Percentiles rank a stretch among this genome's conserved stretches.
These are phyloP conservation scores for Saturnia pavonia DNA, from an alignment of 2,888 invertebrate genomes.

Conservation along the genomic window DNA sequence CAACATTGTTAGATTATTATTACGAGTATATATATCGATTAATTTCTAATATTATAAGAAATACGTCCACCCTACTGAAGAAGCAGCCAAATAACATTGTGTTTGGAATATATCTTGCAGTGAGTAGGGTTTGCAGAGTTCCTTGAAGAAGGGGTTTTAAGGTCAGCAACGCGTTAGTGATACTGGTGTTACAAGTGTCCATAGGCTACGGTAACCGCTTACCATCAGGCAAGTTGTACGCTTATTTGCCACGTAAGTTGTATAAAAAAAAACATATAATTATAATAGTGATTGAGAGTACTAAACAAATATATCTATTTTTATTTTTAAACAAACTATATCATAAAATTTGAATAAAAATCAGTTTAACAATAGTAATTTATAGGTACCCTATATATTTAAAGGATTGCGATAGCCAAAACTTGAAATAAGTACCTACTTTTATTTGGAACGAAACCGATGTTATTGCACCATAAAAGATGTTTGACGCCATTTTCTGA, in stretches of 20 bases:
- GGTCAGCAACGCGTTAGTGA: too few relatives aligned
- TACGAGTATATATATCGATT: neutral
- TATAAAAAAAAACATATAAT: too few relatives aligned
- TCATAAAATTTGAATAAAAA: neutral
- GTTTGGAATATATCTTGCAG: too few relatives aligned
- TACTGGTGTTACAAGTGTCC: too few relatives aligned
- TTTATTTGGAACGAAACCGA: slow-evolving; percentile 51
- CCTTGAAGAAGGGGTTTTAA: too few relatives aligned
- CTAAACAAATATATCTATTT: neutral
- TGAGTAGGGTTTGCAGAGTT: too few relatives aligned
- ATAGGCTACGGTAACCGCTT: too few relatives aligned
- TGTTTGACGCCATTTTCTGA: slow-evolving; percentile 65
- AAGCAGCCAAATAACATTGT: too few relatives aligned
- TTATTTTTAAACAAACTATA: neutral
- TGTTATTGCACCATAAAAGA: slow-evolving; percentile 67
- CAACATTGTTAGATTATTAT: neutral
- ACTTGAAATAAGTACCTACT: slow-evolving; percentile 1
- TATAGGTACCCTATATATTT: neutral
- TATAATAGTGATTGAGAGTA: neutral
- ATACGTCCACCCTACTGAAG: too few relatives aligned
- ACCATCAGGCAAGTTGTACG: too few relatives aligned
- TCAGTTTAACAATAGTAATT: neutral
- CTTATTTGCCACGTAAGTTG: too few relatives aligned
- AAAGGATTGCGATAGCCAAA: neutral
- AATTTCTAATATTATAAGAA: too few relatives aligned